A percentile compares a stretch with the other conserved stretches of the same genome.
These are phyloP conservation scores for Synanthedon vespiformis DNA, from an alignment of 2,888 invertebrate genomes.

Conservation along the genomic window DNA sequence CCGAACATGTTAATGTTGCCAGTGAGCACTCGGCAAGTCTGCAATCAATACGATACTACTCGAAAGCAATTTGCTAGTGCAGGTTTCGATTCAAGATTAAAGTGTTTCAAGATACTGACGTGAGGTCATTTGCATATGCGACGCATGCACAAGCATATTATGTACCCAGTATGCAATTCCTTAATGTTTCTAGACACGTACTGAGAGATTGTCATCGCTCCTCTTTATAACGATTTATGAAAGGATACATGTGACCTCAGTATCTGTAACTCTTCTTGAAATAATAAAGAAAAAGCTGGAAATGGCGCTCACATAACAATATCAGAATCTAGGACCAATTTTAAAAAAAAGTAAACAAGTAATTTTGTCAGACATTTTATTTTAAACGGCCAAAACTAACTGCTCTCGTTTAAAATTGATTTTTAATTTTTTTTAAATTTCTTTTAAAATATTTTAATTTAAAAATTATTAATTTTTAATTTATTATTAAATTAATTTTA, in stretches of 20 bases:
- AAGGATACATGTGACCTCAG: slow-evolving; percentile 12
- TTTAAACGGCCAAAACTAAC: too few species aligned
- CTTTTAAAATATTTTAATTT: too few species aligned
- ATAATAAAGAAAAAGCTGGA: not conserved
- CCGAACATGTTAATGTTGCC: slow-evolving; percentile 5
- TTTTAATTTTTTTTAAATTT: too few species aligned
- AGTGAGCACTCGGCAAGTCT: too few species aligned
- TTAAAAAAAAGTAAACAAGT: too few species aligned
- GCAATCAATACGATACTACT: slow-evolving; percentile 16
- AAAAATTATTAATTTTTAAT: too few species aligned
- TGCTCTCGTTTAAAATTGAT: too few species aligned
- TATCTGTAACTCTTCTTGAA: not conserved
- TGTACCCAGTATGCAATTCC: slow-evolving; percentile 8
- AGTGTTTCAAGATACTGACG: slow-evolving; percentile 15
- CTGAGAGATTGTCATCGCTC: slow-evolving; percentile 32
- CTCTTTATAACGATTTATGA: slow-evolving; percentile 11
- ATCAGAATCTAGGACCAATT: too few species aligned
- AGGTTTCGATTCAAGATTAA: slow-evolving; percentile 13
- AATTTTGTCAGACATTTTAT: too few species aligned
- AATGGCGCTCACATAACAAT: not conserved
- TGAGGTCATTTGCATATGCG: slow-evolving; percentile 17
- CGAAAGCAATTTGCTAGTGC: slow-evolving; percentile 27
- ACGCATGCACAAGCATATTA: not conserved
- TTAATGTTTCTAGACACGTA: slow-evolving; percentile 37
- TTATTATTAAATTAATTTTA: too few species aligned